Evolutionary conservation across 2,797 vertebrate genomes (phyloP).

Genomic region (Schizopygopsis pylzovi): DNA sequence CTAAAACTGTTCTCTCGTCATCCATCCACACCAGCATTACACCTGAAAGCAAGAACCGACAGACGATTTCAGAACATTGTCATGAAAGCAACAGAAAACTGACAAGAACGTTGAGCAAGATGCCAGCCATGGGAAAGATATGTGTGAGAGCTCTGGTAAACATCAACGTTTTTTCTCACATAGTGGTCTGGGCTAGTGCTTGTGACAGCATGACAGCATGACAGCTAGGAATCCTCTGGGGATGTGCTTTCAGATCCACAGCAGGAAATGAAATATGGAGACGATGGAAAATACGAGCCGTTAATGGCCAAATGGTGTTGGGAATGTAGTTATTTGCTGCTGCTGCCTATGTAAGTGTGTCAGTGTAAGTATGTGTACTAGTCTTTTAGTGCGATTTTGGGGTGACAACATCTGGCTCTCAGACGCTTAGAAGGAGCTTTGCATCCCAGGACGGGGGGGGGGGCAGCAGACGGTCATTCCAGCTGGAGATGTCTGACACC

Average conservation of each 20-base stretch:
- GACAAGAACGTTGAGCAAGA: conserved; percentile 57
- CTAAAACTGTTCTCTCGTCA: not conserved
- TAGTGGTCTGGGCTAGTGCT: conserved; percentile 64
- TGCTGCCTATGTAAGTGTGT: conserved; percentile 34
- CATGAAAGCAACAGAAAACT: conserved; percentile 59
- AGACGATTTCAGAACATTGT: not conserved
- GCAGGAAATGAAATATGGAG: conserved; percentile 76
- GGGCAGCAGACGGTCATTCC: conserved; percentile 46
- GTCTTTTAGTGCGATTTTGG: conserved; percentile 6
- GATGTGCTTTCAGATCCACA: conserved; percentile 65
- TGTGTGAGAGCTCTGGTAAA: conserved; percentile 67
- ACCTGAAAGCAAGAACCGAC: conserved; percentile 47
- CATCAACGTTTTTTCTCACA: conserved; percentile 68
- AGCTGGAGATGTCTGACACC: conserved; percentile 46
- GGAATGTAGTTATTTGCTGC: conserved; percentile 35
- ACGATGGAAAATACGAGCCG: conserved; percentile 63
- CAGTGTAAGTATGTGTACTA: not conserved
- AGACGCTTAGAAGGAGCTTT: conserved; percentile 32
- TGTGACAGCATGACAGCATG: conserved; percentile 72
- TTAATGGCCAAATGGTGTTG: conserved; percentile 62
- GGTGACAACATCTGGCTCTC: conserved; percentile 55
- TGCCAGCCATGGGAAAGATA: conserved; percentile 53
- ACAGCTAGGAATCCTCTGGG: conserved; percentile 64
- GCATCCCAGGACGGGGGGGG: conserved; percentile 22
- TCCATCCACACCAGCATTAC: conserved; percentile 18